Base-by-base conservation (phyloP, 64 coral and sea anemone genomes). In the Montipora sp. region DNA sequence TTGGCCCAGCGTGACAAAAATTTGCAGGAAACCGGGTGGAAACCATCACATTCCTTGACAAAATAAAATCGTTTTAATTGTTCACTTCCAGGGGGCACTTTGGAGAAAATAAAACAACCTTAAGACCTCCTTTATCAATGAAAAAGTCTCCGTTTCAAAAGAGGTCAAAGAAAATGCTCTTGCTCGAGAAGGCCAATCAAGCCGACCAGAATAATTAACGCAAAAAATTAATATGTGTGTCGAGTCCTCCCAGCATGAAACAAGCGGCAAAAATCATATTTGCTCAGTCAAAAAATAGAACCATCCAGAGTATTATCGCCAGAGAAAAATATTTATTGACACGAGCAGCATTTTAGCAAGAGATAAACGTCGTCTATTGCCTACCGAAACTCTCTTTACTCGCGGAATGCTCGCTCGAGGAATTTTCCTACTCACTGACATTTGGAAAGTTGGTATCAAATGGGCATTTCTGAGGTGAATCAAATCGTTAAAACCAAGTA, bases 101-200 rank as follows among this genome's bases (percentile, higher is more conserved):
- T 70, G 66, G 66, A 70, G 66, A 70, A 70, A 70, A 70, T 18
- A 18, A 70, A 70, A 70, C 66, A 70, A 70, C 66, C 9, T 70
- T 70, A 70, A 70, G 66, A 70, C 66, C 66, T 70, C 66, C 66
- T 70, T 70, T 70, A 70, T 8, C 66, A 70, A 70, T 70, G 66
- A 70, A 70, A 13, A 70, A 70, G 51, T 55, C 51, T 55, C 1
- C 51, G 51, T 55, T 55, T 55, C 51, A 55, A 55, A 55, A 55
- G 51, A 55, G 51, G 51, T 55, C 51, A 55, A 55, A 55, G 51
- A 55, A 55, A 55, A 55, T 55, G 51, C 51, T 70, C 15, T 70
- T 70, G 66, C 66, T 16, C 13, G 66, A 70, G 66, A 70, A 70
- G 66, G 66, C 66, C 2, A 70, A 70, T 18, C 66, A 70, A 70